Evolutionary conservation across 2,113 vertebrate genomes (phyloP).

Genomic region (Coregonus clupeaformis): DNA sequence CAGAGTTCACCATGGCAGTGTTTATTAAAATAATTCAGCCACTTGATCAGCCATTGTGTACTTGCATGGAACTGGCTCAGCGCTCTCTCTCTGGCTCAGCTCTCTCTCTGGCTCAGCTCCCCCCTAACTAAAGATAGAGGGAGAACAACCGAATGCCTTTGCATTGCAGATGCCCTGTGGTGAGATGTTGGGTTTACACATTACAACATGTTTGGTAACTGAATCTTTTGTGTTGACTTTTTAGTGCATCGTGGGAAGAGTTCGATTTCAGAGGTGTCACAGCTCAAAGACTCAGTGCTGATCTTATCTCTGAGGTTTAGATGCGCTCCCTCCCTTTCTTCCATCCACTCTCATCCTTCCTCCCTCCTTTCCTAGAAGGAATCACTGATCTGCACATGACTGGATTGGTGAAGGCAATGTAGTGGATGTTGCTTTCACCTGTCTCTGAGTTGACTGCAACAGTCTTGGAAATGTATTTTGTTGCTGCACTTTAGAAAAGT

Average conservation of each 20-base stretch:
- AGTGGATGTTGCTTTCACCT: too few species aligned
- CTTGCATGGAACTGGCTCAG: too few species aligned
- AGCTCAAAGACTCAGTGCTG: conserved; percentile 33
- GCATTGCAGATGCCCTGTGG: conserved; percentile 39
- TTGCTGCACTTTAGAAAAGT: too few species aligned
- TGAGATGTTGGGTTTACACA: conserved; percentile 48
- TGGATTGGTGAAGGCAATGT: too few species aligned
- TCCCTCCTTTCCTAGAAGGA: background rate
- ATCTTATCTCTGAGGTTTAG: conserved; percentile 41
- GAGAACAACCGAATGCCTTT: conserved; percentile 44
- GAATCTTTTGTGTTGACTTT: conserved; percentile 58
- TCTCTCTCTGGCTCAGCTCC: too few species aligned
- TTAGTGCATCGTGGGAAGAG: conserved; percentile 62
- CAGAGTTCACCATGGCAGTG: too few species aligned
- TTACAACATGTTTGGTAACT: conserved; percentile 68
- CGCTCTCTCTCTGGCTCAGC: background rate
- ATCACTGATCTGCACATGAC: background rate
- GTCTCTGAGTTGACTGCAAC: too few species aligned
- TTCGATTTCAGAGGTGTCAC: conserved; percentile 54
- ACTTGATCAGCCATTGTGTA: too few species aligned
- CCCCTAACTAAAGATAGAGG: conserved; percentile 31
- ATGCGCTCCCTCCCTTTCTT: too few species aligned
- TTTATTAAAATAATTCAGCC: too few species aligned
- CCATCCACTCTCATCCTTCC: conserved; percentile 22
- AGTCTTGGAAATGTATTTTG: too few species aligned